Evolutionary conservation across 2,888 invertebrate genomes (phyloP).

Genomic region (Apamea sordens): DNA sequence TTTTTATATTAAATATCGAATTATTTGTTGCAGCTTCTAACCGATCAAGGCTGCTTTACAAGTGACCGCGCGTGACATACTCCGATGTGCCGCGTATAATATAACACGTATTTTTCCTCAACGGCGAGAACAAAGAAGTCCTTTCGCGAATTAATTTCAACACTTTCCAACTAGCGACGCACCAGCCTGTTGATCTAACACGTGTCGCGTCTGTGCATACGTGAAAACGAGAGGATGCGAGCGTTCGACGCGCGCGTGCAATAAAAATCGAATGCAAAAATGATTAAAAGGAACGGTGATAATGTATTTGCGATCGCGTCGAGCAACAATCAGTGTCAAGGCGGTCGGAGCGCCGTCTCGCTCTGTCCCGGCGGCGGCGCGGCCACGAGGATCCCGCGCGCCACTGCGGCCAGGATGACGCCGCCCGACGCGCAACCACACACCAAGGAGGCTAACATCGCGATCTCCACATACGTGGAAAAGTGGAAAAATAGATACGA

Average conservation of each 20-base stretch:
- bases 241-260: constrained; percentile 83
- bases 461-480: constrained; percentile 88
- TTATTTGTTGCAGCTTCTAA: constrained; percentile 73
- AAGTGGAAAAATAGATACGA: constrained; percentile 93
- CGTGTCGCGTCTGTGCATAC: constrained; percentile 83
- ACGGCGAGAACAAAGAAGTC: constrained; percentile 86
- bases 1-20: constrained; percentile 67
- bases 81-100: constrained; percentile 75
- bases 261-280: constrained; percentile 88
- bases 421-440: constrained; percentile 88
- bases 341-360: constrained; percentile 87
- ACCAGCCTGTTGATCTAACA: constrained; percentile 88
- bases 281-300: constrained; percentile 90
- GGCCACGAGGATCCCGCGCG: constrained; percentile 88
- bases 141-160: constrained; percentile 77
- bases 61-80: constrained; percentile 82
- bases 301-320: constrained; percentile 90
- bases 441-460: constrained; percentile 87
- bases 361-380: constrained; percentile 82
- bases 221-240: constrained; percentile 84
- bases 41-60: constrained; percentile 78
- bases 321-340: constrained; percentile 88
- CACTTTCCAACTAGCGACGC: constrained; percentile 77
- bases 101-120: constrained; percentile 83
- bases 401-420: constrained; percentile 88